phyloP scores from a whole-genome alignment of 1,140 invertebrate genomes.

The Lepidostoma basale region DNA sequence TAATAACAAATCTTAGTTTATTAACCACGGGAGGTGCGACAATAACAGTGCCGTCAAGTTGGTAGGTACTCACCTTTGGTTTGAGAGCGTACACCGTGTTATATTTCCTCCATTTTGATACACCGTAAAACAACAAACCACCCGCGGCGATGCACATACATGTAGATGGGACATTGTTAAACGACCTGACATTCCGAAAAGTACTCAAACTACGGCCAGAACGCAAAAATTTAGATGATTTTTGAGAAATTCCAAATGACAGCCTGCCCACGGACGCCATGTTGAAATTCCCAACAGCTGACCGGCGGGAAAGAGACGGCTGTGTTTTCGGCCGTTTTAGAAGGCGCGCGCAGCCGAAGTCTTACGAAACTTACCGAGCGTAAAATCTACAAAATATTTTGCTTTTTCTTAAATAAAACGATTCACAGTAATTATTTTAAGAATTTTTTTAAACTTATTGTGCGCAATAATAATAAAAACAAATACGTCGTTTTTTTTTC shows the following conservation, averaged over 20 bases:
- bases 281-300: conserved; percentile 38
- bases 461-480: too few relatives aligned
- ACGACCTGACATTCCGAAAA: conserved; percentile 26
- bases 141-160: conserved; percentile 28
- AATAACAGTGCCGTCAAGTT: conserved; percentile 12
- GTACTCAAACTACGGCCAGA: conserved; percentile 13
- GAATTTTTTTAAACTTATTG: too few relatives aligned
- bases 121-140: conserved; percentile 25
- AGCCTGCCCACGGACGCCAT: conserved; percentile 41
- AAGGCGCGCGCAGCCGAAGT: not conserved
- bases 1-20: conserved; percentile 7
- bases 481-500: too few relatives aligned
- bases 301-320: conserved; percentile 28
- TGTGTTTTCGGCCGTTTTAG: not conserved
- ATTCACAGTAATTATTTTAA: too few relatives aligned
- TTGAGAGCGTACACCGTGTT: conserved; percentile 31
- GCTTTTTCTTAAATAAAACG: too few relatives aligned
- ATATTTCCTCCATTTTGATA: conserved; percentile 32
- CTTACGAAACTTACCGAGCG: not conserved
- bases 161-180: conserved; percentile 14
- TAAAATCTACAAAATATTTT: too few relatives aligned
- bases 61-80: conserved; percentile 30
- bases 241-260: conserved; percentile 42
- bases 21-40: not conserved
- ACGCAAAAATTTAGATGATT: conserved; percentile 33